A percentile compares a stretch with the other conserved stretches of the same genome.
phyloP scores from a whole-genome alignment of 1,140 invertebrate species.

The Andricus grossulariae region DNA sequence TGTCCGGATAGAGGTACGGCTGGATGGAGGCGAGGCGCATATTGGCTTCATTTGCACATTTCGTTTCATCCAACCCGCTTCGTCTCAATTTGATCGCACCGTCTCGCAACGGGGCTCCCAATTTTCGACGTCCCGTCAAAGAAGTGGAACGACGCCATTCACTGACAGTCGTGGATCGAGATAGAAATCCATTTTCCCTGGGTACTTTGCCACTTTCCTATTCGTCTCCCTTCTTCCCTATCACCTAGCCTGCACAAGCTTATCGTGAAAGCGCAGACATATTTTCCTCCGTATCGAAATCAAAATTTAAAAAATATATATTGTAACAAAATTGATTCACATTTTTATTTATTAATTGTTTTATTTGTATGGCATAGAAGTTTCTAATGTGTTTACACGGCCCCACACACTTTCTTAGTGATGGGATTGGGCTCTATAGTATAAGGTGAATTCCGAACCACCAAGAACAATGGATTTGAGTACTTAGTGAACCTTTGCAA shows the following conservation, averaged over 20 bases:
- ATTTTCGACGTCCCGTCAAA: constrained; percentile 49
- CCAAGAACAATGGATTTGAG: too few relatives aligned
- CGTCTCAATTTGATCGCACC: constrained; percentile 62
- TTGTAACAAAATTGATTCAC: too few relatives aligned
- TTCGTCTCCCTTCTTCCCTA: background rate
- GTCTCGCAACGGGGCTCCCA: constrained; percentile 45
- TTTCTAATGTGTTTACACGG: too few relatives aligned
- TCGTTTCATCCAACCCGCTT: constrained; percentile 64
- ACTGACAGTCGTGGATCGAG: constrained; percentile 34
- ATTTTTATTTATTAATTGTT: too few relatives aligned
- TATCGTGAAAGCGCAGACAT: background rate
- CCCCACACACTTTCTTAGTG: too few relatives aligned
- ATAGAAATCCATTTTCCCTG: constrained; percentile 44
- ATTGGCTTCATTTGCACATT: constrained; percentile 74
- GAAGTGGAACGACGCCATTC: constrained; percentile 35
- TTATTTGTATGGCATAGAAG: too few relatives aligned
- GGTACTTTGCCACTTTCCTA: constrained; percentile 24
- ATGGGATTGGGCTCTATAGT: too few relatives aligned
- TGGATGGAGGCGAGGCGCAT: constrained; percentile 62
- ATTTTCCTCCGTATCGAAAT: background rate
- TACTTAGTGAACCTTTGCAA: too few relatives aligned
- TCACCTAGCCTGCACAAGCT: constrained; percentile 9
- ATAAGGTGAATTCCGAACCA: too few relatives aligned
- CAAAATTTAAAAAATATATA: background rate
- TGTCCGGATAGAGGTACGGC: constrained; percentile 59